Evolutionary conservation across 2,113 vertebrate genomes (phyloP).

Genomic region (Marcusenius ussheri): DNA sequence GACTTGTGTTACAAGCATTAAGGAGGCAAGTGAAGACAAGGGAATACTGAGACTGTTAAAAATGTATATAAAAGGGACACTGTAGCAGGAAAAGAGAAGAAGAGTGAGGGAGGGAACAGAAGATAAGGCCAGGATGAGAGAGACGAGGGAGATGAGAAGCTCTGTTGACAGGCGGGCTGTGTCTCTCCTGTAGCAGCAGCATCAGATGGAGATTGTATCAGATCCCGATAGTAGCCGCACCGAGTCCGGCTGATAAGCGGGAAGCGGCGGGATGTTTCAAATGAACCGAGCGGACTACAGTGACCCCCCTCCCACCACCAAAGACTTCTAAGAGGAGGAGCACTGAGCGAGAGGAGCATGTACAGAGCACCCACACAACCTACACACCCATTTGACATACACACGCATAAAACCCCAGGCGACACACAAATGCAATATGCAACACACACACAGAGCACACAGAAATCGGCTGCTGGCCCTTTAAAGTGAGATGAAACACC

Average conservation of each 20-base stretch:
- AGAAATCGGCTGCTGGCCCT: conserved; percentile 37
- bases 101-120: not conserved
- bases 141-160: conserved; percentile 43
- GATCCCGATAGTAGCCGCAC: conserved; percentile 40
- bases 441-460: conserved; percentile 47
- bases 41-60: conserved; percentile 42
- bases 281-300: not conserved
- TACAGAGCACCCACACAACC: conserved; percentile 23
- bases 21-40: conserved; percentile 16
- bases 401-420: conserved; percentile 26
- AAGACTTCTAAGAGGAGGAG: not conserved
- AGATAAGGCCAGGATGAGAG: conserved; percentile 32
- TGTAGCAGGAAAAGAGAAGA: not conserved
- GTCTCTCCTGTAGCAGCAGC: conserved; percentile 40
- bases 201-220: conserved; percentile 64
- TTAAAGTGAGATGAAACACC: conserved; percentile 68
- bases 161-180: conserved; percentile 38
- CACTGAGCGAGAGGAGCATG: not conserved
- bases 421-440: not conserved
- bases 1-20: not conserved
- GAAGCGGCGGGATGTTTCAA: conserved; percentile 32
- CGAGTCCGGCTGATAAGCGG: conserved; percentile 35
- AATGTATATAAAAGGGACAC: conserved; percentile 25
- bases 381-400: conserved; percentile 35
- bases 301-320: not conserved